These are phyloP conservation scores for Epinephelus cyanopodus DNA, from an alignment of 2,113 vertebrate species.

Conservation along the genomic window DNA sequence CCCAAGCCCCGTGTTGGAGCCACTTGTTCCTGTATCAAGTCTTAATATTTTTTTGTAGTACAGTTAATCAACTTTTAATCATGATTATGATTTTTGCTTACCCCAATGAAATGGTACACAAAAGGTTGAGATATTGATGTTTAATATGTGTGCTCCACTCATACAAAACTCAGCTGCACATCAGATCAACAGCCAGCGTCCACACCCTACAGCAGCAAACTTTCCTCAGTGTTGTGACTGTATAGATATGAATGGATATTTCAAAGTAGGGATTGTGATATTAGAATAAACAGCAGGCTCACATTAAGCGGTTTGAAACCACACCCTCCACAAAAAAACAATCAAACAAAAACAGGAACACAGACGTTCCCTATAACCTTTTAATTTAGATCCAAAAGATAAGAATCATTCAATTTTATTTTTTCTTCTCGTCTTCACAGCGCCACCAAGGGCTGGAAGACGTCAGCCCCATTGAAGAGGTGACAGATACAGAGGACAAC, in stretches of 20 bases:
- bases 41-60: neutral
- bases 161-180: too few relatives aligned
- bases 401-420: neutral
- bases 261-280: too few relatives aligned
- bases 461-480: conserved; percentile 90
- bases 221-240: too few relatives aligned
- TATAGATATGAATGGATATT: too few relatives aligned
- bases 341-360: neutral
- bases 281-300: too few relatives aligned
- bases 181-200: too few relatives aligned
- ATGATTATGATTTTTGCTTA: too few relatives aligned
- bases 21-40: neutral
- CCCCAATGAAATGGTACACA: neutral
- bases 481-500: conserved; percentile 92
- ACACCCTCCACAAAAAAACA: neutral
- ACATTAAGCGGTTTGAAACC: too few relatives aligned
- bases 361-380: neutral
- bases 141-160: too few relatives aligned
- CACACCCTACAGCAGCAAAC: too few relatives aligned
- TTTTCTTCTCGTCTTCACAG: conserved; percentile 33
- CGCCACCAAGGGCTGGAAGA: conserved; percentile 81
- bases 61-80: too few relatives aligned
- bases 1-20: neutral
- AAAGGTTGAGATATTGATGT: too few relatives aligned
- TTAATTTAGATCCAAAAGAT: neutral